Evolutionary conservation across 2,888 invertebrate species (phyloP).

Genomic region (Celastrina argiolus): DNA sequence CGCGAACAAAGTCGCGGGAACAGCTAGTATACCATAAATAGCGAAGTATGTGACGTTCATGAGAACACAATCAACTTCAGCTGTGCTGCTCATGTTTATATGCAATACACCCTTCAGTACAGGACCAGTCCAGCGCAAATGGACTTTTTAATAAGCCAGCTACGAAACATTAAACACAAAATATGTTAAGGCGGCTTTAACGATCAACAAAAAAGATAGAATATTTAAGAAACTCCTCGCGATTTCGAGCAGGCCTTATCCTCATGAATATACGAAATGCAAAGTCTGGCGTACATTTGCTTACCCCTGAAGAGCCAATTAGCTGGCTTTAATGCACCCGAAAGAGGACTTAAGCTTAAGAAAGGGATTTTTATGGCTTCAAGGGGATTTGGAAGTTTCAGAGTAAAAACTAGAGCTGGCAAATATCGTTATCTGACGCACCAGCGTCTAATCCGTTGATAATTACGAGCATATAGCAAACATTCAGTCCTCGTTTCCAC

Average conservation of each 20-base stretch:
- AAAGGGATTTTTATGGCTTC: slow-evolving; percentile 15
- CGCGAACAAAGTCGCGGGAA: no score
- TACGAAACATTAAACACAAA: slow-evolving; percentile 2
- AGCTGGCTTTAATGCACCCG: slow-evolving; percentile 26
- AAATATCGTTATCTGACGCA: background rate
- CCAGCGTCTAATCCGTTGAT: background rate
- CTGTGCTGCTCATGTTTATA: no score
- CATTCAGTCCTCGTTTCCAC: no score
- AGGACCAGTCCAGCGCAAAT: background rate
- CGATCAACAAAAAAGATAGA: slow-evolving; percentile 8
- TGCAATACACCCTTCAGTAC: background rate
- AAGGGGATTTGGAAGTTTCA: slow-evolving; percentile 13
- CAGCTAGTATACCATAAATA: no score
- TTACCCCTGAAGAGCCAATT: slow-evolving; percentile 31
- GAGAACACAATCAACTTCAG: no score
- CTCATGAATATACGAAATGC: slow-evolving; percentile 34
- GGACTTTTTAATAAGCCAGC: background rate
- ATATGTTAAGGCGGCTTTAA: slow-evolving; percentile 10
- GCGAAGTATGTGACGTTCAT: no score
- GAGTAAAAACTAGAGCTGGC: background rate
- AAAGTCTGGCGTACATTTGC: slow-evolving; percentile 33
- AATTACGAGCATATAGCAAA: no score
- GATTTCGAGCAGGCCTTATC: slow-evolving; percentile 25
- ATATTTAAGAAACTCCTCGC: background rate
- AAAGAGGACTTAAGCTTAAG: slow-evolving; percentile 16